Conservation (phyloP, 2,888 invertebrate genomes). For the Encarsia formosa region DNA sequence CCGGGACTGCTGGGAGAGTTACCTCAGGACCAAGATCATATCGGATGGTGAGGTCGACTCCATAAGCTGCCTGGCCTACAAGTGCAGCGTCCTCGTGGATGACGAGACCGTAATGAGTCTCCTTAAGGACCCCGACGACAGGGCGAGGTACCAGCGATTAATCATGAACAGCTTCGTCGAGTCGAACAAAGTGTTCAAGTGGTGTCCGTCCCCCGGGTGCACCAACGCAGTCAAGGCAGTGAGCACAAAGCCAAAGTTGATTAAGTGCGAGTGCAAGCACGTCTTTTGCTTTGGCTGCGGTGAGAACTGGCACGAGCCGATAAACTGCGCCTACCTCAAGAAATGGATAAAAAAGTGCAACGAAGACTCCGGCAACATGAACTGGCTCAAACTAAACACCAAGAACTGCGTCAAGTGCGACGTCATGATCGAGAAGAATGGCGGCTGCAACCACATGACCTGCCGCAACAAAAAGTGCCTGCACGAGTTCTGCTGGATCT, state of each 20-base stretch:
- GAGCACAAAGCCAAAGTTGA: constrained; percentile 50
- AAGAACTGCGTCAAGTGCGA: constrained; percentile 63
- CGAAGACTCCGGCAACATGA: constrained; percentile 62
- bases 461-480: constrained; percentile 60
- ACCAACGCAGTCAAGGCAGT: constrained; percentile 54
- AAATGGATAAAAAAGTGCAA: constrained; percentile 63
- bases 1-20: constrained; percentile 57
- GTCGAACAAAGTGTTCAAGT: constrained; percentile 52
- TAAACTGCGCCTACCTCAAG: constrained; percentile 56
- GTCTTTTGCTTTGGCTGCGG: constrained; percentile 59
- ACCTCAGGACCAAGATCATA: constrained; percentile 59
- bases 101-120: background rate
- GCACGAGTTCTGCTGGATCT: constrained; percentile 63
- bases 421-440: constrained; percentile 54
- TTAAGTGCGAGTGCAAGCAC: constrained; percentile 56
- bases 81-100: background rate
- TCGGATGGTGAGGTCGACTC: constrained; percentile 56
- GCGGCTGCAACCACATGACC: constrained; percentile 64
- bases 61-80: constrained; percentile 34
- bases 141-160: background rate
- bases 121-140: background rate
- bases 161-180: background rate
- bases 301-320: constrained; percentile 60
- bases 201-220: constrained; percentile 62
- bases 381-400: constrained; percentile 63